Conservation (phyloP, 2,888 invertebrate genomes). For the Scaptomyza parva region DNA sequence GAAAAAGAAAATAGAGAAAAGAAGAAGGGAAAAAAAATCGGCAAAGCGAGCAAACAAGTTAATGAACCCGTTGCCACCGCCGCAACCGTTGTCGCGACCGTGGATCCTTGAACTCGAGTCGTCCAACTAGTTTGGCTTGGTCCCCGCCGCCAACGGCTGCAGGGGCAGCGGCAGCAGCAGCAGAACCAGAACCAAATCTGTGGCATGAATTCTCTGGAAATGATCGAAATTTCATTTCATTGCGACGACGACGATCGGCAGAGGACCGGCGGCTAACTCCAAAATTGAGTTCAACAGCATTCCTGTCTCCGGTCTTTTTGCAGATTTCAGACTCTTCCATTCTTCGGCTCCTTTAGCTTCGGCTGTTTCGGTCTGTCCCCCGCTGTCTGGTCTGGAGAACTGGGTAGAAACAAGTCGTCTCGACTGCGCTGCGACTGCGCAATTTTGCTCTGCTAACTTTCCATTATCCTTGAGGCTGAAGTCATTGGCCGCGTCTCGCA, state of each 20-base stretch:
- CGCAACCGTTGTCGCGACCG: conserved; percentile 29
- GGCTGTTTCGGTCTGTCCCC: conserved; percentile 8
- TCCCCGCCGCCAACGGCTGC: conserved; percentile 19
- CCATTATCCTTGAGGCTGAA: conserved; percentile 70
- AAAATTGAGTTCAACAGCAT: conserved; percentile 76
- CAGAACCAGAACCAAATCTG: conserved; percentile 60
- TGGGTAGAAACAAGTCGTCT: background rate
- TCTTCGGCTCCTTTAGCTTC: conserved; percentile 7
- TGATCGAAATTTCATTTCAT: conserved; percentile 76
- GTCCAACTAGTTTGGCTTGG: conserved; percentile 68
- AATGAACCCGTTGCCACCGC: conserved; percentile 70
- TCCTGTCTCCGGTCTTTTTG: conserved; percentile 55
- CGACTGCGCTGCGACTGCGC: conserved; percentile 12
- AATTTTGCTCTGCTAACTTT: conserved; percentile 44
- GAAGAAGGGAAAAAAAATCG: conserved; percentile 12
- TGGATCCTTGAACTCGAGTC: conserved; percentile 67
- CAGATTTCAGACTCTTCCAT: conserved; percentile 10
- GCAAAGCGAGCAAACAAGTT: conserved; percentile 71
- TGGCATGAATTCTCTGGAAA: conserved; percentile 78
- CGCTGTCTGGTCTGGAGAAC: conserved; percentile 35
- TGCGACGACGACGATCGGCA: conserved; percentile 38
- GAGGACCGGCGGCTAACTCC: conserved; percentile 23
- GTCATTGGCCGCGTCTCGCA: conserved; percentile 72
- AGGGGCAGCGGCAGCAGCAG: background rate
- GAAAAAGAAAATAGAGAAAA: conserved; percentile 12